Percentiles rank a stretch among this genome's conserved stretches.
phyloP scores from a whole-genome alignment of 2,797 vertebrate species.

The Danio jaintianensis region DNA sequence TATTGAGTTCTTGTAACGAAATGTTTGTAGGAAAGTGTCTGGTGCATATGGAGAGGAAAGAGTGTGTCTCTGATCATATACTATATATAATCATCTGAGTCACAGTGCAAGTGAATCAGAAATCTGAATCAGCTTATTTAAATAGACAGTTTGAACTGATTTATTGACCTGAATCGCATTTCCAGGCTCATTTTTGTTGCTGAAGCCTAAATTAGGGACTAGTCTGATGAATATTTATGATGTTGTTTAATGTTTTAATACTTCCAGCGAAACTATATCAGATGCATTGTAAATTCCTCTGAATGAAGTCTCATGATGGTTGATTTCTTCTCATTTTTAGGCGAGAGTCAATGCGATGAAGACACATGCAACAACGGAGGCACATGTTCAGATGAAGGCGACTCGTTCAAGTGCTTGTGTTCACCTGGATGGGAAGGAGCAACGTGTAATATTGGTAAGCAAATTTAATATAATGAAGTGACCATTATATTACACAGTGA shows the following conservation, averaged over 20 bases:
- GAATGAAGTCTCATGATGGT: neutral
- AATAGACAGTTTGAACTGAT: neutral
- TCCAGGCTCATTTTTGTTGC: neutral
- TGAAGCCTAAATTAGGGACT: neutral
- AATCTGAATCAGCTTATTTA: neutral
- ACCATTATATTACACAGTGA: neutral
- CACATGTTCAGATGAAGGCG: conserved; percentile 91
- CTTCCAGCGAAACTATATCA: neutral
- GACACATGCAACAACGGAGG: conserved; percentile 97
- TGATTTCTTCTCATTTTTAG: conserved; percentile 69
- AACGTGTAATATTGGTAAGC: conserved; percentile 76
- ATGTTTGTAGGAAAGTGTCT: too few relatives aligned
- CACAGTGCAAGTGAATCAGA: neutral
- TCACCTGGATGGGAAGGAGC: conserved; percentile 94
- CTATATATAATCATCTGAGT: too few relatives aligned
- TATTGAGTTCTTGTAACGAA: too few relatives aligned
- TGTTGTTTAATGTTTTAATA: neutral
- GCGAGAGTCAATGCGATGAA: conserved; percentile 96
- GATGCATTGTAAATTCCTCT: neutral
- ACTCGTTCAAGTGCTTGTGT: conserved; percentile 96
- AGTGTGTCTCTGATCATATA: neutral
- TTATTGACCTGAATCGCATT: neutral
- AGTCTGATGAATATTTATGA: neutral
- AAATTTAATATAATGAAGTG: neutral
- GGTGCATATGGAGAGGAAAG: neutral